phyloP scores from a whole-genome alignment of 1,140 invertebrate genomes.

The Micrasema minimum region DNA sequence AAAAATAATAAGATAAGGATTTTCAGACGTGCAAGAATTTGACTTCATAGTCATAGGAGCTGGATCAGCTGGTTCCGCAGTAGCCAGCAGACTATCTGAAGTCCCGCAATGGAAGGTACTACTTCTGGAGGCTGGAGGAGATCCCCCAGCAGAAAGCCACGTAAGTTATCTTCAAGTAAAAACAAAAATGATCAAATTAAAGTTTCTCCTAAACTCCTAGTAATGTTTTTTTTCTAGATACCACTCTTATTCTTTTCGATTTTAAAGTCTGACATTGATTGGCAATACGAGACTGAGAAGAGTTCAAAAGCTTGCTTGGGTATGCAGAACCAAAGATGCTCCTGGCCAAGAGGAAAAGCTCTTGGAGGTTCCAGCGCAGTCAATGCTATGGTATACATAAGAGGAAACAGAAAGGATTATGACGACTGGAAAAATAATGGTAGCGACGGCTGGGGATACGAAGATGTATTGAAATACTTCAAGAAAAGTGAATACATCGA shows the following conservation, averaged over 20 bases:
- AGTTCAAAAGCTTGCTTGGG: conserved; percentile 60
- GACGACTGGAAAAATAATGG: conserved; percentile 70
- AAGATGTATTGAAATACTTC: conserved; percentile 66
- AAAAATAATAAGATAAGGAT: neutral
- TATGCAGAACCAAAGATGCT: conserved; percentile 56
- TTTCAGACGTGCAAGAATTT: conserved; percentile 37
- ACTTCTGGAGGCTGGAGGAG: conserved; percentile 63
- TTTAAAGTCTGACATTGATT: conserved; percentile 61
- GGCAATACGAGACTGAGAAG: conserved; percentile 67
- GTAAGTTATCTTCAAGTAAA: conserved; percentile 45
- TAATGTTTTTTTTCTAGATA: conserved; percentile 25
- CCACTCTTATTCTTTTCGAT: conserved; percentile 18
- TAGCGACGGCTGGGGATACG: conserved; percentile 69
- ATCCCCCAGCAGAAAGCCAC: conserved; percentile 48
- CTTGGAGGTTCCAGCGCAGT: conserved; percentile 68
- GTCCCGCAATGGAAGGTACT: conserved; percentile 56
- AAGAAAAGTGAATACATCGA: conserved; percentile 59
- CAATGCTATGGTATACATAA: conserved; percentile 72
- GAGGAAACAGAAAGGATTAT: conserved; percentile 70
- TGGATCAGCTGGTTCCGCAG: conserved; percentile 57
- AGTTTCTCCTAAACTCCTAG: neutral
- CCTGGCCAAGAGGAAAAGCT: conserved; percentile 61
- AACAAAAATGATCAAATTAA: neutral
- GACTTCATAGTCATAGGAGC: conserved; percentile 52
- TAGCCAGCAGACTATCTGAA: conserved; percentile 61